These are phyloP conservation scores for Agriopis aurantiaria DNA, from an alignment of 2,888 invertebrate genomes.

Conservation along the genomic window DNA sequence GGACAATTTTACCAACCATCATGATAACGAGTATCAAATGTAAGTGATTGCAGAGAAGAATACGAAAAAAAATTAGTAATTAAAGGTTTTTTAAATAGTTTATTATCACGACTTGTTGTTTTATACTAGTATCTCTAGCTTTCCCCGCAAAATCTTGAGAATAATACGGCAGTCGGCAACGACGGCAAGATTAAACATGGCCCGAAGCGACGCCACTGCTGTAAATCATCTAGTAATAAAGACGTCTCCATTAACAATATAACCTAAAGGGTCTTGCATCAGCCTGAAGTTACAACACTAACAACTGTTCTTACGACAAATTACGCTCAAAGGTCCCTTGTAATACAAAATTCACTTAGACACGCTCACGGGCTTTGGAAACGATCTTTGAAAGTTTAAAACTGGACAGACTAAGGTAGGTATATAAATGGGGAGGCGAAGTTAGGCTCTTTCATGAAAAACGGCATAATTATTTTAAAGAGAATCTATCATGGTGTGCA, in stretches of 20 bases:
- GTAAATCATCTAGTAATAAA: constrained; percentile 19
- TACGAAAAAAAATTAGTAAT: too few relatives aligned
- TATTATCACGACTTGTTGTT: not conserved
- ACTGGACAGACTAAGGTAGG: constrained; percentile 13
- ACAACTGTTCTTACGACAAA: constrained; percentile 49
- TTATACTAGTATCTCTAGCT: not conserved
- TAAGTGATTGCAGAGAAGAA: too few relatives aligned
- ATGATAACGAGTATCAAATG: too few relatives aligned
- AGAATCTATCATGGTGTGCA: too few relatives aligned
- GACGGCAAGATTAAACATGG: not conserved
- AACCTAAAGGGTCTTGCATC: constrained; percentile 29
- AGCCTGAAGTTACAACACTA: constrained; percentile 46
- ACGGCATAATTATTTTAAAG: not conserved
- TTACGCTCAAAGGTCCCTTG: constrained; percentile 48
- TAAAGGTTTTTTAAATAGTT: too few relatives aligned
- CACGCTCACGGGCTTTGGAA: constrained; percentile 25
- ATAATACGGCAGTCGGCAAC: not conserved
- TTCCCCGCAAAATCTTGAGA: not conserved
- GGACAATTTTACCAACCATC: too few relatives aligned
- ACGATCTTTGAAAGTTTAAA: constrained; percentile 13
- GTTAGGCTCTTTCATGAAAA: not conserved
- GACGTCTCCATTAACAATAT: constrained; percentile 12
- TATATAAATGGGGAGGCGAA: not conserved
- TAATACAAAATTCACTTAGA: constrained; percentile 51
- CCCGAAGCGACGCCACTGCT: constrained; percentile 6